Evolutionary conservation across 2,888 invertebrate species (phyloP).

Genomic region (Caenorhabditis sp.): DNA sequence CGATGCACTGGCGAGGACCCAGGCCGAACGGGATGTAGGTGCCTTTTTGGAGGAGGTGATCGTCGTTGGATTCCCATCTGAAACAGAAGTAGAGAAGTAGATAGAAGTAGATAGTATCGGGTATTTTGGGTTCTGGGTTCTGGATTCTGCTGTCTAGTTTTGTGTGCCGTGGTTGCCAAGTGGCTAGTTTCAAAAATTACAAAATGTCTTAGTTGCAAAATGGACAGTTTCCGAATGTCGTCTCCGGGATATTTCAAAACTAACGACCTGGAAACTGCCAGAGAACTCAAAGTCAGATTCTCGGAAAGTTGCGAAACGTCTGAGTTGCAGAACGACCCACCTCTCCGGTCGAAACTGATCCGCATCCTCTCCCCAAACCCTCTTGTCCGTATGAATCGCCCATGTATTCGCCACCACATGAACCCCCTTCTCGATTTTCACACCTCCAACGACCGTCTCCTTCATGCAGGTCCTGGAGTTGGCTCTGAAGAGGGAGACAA

Average conservation of each 20-base stretch:
- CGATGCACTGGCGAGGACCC: constrained; percentile 79
- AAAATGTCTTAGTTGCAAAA: no score
- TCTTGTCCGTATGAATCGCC: constrained; percentile 32
- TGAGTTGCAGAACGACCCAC: constrained; percentile 1
- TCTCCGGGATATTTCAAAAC: no score
- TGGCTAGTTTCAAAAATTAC: no score
- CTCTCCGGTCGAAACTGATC: constrained; percentile 63
- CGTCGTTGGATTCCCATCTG: constrained; percentile 33
- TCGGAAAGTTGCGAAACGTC: no score
- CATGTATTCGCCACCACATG: constrained; percentile 66
- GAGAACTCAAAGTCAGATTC: no score
- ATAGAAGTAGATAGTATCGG: no score
- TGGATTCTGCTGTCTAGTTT: no score
- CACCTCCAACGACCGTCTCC: constrained; percentile 63
- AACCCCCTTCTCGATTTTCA: constrained; percentile 63
- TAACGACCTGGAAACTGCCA: no score
- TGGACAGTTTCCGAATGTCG: no score
- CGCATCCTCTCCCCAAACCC: constrained; percentile 72
- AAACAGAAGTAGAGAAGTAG: no score
- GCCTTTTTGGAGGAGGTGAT: constrained; percentile 26
- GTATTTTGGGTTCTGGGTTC: no score
- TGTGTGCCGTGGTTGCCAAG: no score
- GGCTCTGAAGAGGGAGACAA: constrained; percentile 43
- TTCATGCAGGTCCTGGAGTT: constrained; percentile 52
- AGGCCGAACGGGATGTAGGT: constrained; percentile 73